Evolutionary conservation across 2,888 invertebrate species (phyloP), one percentile per base, ranked within the genome.

Genomic region (Caenorhabditis sp.): DNA sequence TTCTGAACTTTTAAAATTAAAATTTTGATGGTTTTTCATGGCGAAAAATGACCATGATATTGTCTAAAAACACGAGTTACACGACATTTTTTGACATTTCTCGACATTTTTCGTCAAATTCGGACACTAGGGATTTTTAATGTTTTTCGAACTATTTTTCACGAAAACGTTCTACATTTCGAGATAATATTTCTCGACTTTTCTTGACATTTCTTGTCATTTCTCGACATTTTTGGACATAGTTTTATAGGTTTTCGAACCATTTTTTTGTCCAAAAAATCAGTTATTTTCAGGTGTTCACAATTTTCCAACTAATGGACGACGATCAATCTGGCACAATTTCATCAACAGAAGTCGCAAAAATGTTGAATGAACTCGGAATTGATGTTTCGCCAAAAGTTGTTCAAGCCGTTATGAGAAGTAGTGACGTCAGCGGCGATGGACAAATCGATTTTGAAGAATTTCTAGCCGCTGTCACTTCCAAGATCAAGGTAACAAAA

Each of bases 401-500:
- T 17, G 81, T 81, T 23, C 83, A 83, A 59, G 83, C 83, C 8
- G 83, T 81, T 17, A 83, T 83, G 83, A 60, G 83, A 56, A 76
- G 74, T n/a, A 77, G 77, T 21, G 81, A 81, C 63, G 74, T 75
- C 56, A 72, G 70, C 57, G 83, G 83, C 17, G 83, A 83, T 57
- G 83, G 83, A 27, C 81, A 81, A 38, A 83, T 83, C 53, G 80
- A 83, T 65, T 83, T 83, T 58, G 81, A 81, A 27, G 83, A 83
- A 27, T 83, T 83, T 63, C 64, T 83, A 20, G 77, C 78, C 0
- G 80, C 81, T 10, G 80, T 83, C 23, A 80, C 81, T 7, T 77
- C 78, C 10, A 83, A 83, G 61, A 80, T 81, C 26, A 81, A 81
- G 77, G 81, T 81, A 20, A 5, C 17, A 20, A 20, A 10, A 8